Conservation (phyloP, 1,140 invertebrate species). For the Psix sp. region DNA sequence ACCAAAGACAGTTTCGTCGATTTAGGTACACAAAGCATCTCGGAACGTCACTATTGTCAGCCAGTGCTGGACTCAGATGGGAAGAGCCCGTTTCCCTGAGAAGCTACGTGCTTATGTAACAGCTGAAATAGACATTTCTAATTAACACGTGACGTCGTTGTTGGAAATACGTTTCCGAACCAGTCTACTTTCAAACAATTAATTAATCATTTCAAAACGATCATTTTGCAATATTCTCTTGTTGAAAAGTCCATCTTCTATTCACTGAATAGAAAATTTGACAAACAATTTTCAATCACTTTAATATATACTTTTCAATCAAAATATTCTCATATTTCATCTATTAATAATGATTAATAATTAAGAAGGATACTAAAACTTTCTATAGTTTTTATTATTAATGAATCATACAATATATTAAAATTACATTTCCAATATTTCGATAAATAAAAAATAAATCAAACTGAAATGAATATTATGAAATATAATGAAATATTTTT, state of each 20-base stretch:
- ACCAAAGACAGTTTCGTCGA: constrained; percentile 41
- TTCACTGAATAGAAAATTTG: too few relatives aligned
- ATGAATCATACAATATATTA: too few relatives aligned
- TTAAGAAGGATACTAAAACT: too few relatives aligned
- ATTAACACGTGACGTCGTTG: constrained; percentile 53
- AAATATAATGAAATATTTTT: too few relatives aligned
- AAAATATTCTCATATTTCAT: too few relatives aligned
- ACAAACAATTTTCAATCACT: too few relatives aligned
- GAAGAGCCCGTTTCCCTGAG: constrained; percentile 44
- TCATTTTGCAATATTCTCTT: constrained; percentile 5
- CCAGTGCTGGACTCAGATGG: constrained; percentile 29
- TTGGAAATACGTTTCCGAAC: constrained; percentile 31
- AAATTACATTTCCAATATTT: too few relatives aligned
- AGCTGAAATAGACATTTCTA: constrained; percentile 53
- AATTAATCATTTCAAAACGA: constrained; percentile 35
- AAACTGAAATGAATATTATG: too few relatives aligned
- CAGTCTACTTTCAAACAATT: constrained; percentile 29
- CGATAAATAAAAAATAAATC: too few relatives aligned
- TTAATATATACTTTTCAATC: too few relatives aligned
- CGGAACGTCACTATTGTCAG: constrained; percentile 46
- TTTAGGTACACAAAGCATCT: constrained; percentile 53
- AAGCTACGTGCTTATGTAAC: constrained; percentile 48
- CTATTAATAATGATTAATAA: too few relatives aligned
- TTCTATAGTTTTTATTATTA: too few relatives aligned
- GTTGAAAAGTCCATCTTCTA: background rate